Evolutionary conservation across 2,797 vertebrate genomes (phyloP), one percentile per base, ranked within the genome.

Genomic region (Cichlasoma orientale): DNA sequence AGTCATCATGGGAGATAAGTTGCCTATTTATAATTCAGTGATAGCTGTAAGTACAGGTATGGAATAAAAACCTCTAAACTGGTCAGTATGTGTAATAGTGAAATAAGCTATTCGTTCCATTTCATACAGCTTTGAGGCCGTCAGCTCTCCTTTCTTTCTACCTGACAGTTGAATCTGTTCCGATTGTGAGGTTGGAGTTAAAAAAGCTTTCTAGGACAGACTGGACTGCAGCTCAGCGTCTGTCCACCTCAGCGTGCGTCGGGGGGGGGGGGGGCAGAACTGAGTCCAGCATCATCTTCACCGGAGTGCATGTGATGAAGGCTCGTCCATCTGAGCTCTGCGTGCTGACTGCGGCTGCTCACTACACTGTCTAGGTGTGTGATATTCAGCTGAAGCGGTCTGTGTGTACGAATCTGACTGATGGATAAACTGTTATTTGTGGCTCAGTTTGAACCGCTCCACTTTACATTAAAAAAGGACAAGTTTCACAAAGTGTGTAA

Each of bases 81-180:
- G 33, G 33, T 36, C 33, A 9, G 33, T 33, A 5, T 9, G 0
- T 36, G 31, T 11, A 38, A 12, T 38, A 4, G 12, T 38, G 38
- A 38, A 38, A 38, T 38, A 38, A 38, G 38, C 0, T 19, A 21
- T 19, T 9, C 36, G 2, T 33, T 33, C 31, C 31, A 0, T 41
- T 23, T 41, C 5, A 36, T 44, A 4, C 2, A 6, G 41, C 41
- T 13, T 16, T 16, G 21, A 63, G 58, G 13, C 21, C 13, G 7
- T 41, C 21, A 1, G 36, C 38, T 44, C 59, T 11, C 0, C 0
- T 44, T 41, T 63, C 36, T 63, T 63, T 44, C 3, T 41, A 13
- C 38, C 11, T 63, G 21, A 63, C 36, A 25, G 4, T 3, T 0
- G 3, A 18, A 5, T 61, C 13, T 1, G 7, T 10, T 18, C 23